Evolutionary conservation across 2,888 invertebrate species (phyloP), one percentile per base, ranked within the genome.

Genomic region (Standfussiana lucernea): DNA sequence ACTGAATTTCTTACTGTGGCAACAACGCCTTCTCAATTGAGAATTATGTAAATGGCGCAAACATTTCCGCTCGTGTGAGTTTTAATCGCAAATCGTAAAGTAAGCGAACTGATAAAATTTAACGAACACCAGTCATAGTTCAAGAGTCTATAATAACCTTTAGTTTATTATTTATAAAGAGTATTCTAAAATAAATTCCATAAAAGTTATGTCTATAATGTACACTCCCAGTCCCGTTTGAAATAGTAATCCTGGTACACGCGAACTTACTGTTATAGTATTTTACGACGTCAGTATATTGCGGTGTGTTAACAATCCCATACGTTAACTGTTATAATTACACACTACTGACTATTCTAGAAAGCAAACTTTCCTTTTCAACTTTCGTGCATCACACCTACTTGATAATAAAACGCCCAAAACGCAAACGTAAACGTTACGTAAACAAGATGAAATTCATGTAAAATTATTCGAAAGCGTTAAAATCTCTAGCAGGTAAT

Each of bases 361-460:
- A 88, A 88, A 84, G 89, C 79, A 78, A 79, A 88, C 87, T 88
- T 88, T 88, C 87, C 67, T 80, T 87, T 87, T 83, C 69, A 67
- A 83, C 82, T 83, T 85, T 87, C 87, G 45, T 82, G 75, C 74
- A 72, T 82, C 77, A 61, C 77, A 81, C 73, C 40, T 42, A 65
- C 72, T 62, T 77, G 79, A 72, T 88, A 86, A 85, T 78, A 85
- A 81, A 86, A 79, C 70, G 61, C 80, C 64, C 56, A 86, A 88
- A 82, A 86, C 79, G 77, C 78, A 74, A 82, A 75, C 71, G 59
- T 66, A 59, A 79, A 82, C 70, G 50, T 88, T 89, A 89, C 82
- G 59, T 83, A 88, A 89, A 72, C 50, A 73, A 56, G 50, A 82
- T 53, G 79, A 85, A 82, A 81, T 80, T 79, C 79, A 74, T 72